Conservation (phyloP, 2,797 vertebrate genomes). For the Sebastes variabilis region DNA sequence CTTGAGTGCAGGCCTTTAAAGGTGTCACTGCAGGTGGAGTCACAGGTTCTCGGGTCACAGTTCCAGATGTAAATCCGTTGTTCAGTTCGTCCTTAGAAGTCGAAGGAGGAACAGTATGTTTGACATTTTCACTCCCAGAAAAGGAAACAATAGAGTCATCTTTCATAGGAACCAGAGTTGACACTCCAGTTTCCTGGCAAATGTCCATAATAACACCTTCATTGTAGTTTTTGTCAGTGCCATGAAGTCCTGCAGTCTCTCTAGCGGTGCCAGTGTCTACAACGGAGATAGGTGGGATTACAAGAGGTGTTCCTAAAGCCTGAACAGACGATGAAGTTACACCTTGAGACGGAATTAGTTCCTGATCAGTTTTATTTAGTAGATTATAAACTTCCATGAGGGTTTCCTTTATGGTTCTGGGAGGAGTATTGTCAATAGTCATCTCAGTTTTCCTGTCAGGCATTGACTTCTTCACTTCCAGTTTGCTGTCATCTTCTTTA, state of each 20-base stretch:
- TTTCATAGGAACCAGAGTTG: background rate
- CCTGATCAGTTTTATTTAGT: constrained; percentile 30
- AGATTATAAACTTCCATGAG: constrained; percentile 55
- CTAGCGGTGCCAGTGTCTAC: constrained; percentile 19
- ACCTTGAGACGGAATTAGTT: constrained; percentile 34
- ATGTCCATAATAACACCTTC: constrained; percentile 21
- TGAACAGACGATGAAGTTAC: constrained; percentile 22
- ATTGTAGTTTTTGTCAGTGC: constrained; percentile 10
- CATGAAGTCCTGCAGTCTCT: background rate
- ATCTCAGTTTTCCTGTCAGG: background rate
- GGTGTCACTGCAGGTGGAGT: constrained; percentile 10
- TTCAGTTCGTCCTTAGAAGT: constrained; percentile 2
- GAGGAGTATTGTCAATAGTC: background rate
- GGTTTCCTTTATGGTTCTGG: constrained; percentile 48
- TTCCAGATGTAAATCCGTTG: background rate
- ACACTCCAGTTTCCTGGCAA: constrained; percentile 15
- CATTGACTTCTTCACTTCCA: constrained; percentile 1
- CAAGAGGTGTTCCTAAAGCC: constrained; percentile 16
- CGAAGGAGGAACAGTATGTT: background rate
- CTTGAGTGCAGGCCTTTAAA: background rate
- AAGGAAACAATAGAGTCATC: background rate
- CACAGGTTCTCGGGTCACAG: constrained; percentile 2
- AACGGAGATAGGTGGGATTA: constrained; percentile 48
- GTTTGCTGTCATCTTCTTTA: background rate
- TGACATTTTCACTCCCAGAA: background rate